Base-by-base conservation (phyloP, 2,888 invertebrate genomes). In the Athalia cordata region DNA sequence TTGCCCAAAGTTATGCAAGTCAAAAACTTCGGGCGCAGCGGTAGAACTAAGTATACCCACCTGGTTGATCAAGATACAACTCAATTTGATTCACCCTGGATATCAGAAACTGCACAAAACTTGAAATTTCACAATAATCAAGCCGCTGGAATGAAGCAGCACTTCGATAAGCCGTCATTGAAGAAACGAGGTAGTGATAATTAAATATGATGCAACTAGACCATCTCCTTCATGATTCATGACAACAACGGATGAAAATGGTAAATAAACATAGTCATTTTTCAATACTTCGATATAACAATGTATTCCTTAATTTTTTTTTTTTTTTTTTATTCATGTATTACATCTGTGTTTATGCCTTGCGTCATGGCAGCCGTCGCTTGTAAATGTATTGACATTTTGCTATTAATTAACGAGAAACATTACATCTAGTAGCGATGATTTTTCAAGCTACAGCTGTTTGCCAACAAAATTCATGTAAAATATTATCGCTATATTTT, bases 1-100 rank as follows among this genome's bases (percentile, higher is more conserved):
- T 90, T 99, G 81, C 99, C 99, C 1, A 99, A 99, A 93, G 99
- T 99, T 84, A 99, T 99, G 99, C 99, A 99, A 94, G 99, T 99
- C 64, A 99, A 99, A 92, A 99, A 99, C 92, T 99, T 99, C 91
- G 99, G 99, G 9, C 95, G 99, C 3, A 99, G 99, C 74, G 99
- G 99, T 5, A 94, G 99, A 76, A 99, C 99, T 0, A 99, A 99
- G 88, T 99, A 99, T 91, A 99, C 99, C 0, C 99, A 99, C 91
- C 92, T 99, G 87, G 99, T 99, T 0, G 99, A 99, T 91, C 99
- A 99, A 90, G 99, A 99, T 88, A 99, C 99, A 0, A 99, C 99
- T 0, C 96, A 97, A 87, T 98, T 98, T 86, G 98, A 99, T 88
- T 98, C 98, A 0, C 98, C 99, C 0, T 99, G 99, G 99, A 95